These are phyloP conservation scores for Parauchenoglanis ngamensis DNA, from an alignment of 2,797 vertebrate species.

Conservation along the genomic window DNA sequence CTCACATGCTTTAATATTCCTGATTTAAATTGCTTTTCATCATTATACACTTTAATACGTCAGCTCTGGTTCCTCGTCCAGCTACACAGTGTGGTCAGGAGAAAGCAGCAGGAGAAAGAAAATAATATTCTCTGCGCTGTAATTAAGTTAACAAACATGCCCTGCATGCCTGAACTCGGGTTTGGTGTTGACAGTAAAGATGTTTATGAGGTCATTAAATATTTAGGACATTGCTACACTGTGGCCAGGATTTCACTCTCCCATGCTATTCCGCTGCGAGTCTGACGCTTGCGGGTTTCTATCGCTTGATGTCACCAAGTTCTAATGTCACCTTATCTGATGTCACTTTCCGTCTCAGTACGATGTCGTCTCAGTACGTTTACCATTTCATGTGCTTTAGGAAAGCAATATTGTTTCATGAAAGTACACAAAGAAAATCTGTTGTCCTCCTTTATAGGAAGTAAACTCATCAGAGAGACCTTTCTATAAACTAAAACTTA, in stretches of 20 bases:
- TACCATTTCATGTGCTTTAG: slow-evolving; percentile 23
- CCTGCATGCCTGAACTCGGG: slow-evolving; percentile 30
- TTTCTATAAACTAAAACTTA: slow-evolving; percentile 24
- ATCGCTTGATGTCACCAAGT: slow-evolving; percentile 34
- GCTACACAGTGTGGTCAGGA: slow-evolving; percentile 9
- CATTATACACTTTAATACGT: neutral
- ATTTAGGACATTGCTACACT: slow-evolving; percentile 49
- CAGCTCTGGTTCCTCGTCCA: neutral
- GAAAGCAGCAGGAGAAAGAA: slow-evolving; percentile 30
- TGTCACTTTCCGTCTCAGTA: slow-evolving; percentile 20
- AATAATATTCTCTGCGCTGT: slow-evolving; percentile 42
- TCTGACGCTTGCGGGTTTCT: slow-evolving; percentile 35
- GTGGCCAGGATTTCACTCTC: slow-evolving; percentile 47
- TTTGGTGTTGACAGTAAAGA: slow-evolving; percentile 51
- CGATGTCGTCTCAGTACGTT: neutral
- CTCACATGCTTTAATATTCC: neutral
- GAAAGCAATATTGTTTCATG: neutral
- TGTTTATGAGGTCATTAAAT: slow-evolving; percentile 57
- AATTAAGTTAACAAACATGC: slow-evolving; percentile 49
- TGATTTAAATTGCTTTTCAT: slow-evolving; percentile 1
- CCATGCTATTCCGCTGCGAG: slow-evolving; percentile 40
- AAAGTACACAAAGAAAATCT: neutral
- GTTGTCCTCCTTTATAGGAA: neutral
- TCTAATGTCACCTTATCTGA: slow-evolving; percentile 32
- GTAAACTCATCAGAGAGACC: slow-evolving; percentile 28